phyloP scores from a whole-genome alignment of 1,140 invertebrate species.

The Pogonognathellus flavescens region DNA sequence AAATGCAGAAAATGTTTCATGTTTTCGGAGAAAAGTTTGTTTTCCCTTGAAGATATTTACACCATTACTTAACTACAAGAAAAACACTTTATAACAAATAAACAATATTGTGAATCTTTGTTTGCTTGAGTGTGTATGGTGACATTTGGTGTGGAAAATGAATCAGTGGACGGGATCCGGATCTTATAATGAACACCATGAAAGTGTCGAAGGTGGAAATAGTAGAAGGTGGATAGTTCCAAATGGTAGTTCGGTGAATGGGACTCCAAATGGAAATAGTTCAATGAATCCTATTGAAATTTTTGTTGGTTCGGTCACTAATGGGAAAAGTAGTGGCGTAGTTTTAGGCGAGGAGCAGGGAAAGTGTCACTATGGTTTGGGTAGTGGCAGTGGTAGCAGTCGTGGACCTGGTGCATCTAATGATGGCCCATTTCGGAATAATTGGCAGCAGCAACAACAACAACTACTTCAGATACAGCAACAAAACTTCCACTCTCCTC shows the following conservation, averaged over 20 bases:
- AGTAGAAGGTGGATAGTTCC: conserved; percentile 27
- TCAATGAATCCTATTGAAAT: conserved; percentile 61
- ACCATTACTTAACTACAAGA: too few relatives aligned
- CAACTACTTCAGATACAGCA: conserved; percentile 39
- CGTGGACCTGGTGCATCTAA: conserved; percentile 62
- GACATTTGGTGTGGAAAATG: conserved; percentile 55
- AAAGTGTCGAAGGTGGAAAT: background rate
- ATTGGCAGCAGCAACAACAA: conserved; percentile 58
- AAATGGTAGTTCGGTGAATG: conserved; percentile 46
- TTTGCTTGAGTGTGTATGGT: conserved; percentile 22
- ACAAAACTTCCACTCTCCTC: conserved; percentile 14
- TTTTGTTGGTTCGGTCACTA: conserved; percentile 51
- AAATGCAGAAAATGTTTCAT: too few relatives aligned
- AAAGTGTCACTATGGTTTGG: conserved; percentile 51
- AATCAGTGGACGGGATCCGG: conserved; percentile 60
- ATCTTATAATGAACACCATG: conserved; percentile 14
- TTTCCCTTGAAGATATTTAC: too few relatives aligned
- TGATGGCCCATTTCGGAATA: conserved; percentile 66
- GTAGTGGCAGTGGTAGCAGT: conserved; percentile 22
- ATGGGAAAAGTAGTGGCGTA: conserved; percentile 57
- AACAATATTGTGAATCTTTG: background rate
- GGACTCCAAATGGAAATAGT: conserved; percentile 49
- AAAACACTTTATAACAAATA: too few relatives aligned
- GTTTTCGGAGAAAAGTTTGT: too few relatives aligned
- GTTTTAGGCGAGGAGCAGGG: conserved; percentile 18